A percentile compares a stretch with the other conserved stretches of the same genome.
phyloP scores from a whole-genome alignment of 2,888 invertebrate genomes.

The Eustalomyia histrio region DNA sequence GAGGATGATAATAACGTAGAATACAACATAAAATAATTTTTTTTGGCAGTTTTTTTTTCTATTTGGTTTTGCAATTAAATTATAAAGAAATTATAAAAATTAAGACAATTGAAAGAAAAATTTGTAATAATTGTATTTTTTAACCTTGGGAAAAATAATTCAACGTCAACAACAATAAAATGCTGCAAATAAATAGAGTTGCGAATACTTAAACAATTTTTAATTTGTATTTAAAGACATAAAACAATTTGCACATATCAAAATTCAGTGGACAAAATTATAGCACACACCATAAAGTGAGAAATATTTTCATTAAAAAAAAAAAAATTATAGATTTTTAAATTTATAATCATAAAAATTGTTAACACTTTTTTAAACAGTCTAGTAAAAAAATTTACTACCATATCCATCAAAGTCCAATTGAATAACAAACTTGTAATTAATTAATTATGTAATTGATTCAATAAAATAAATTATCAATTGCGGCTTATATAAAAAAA shows the following conservation, averaged over 20 bases:
- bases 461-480: no score
- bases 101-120: not conserved
- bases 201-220: not conserved
- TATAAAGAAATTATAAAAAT: not conserved
- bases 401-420: no score
- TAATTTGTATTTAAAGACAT: not conserved
- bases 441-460: no score
- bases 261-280: slow-evolving; percentile 37
- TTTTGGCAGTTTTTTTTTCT: slow-evolving; percentile 12
- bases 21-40: slow-evolving; percentile 38
- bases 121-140: not conserved
- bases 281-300: slow-evolving; percentile 12
- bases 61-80: not conserved
- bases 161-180: not conserved
- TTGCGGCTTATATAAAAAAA: no score
- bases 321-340: no score
- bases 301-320: no score
- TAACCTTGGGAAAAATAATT: not conserved
- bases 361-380: no score
- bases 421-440: no score
- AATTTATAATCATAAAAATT: no score
- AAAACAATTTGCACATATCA: slow-evolving; percentile 2
- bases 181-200: not conserved
- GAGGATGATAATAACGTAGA: slow-evolving; percentile 53
- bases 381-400: no score